Evolutionary conservation across 2,888 invertebrate genomes (phyloP).

Genomic region (Himalopsyche tibetana): DNA sequence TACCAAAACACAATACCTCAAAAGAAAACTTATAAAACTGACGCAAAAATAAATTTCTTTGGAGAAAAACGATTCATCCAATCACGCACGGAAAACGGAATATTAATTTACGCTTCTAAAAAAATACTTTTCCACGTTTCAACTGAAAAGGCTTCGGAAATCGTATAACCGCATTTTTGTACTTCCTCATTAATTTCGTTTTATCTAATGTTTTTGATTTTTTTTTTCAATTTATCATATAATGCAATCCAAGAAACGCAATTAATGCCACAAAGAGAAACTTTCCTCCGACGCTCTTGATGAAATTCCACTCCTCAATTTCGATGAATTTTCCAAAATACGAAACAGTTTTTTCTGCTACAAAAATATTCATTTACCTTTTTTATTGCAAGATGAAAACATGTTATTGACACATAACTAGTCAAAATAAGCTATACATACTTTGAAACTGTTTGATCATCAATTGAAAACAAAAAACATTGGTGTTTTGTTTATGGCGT

Average conservation of each 20-base stretch:
- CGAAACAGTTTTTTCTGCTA: neutral
- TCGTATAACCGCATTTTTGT: constrained; percentile 12
- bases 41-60: constrained; percentile 2
- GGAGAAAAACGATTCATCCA: neutral
- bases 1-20: constrained; percentile 27
- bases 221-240: neutral
- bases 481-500: too few species aligned
- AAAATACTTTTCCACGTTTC: neutral
- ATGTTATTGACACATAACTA: neutral
- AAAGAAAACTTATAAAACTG: constrained; percentile 17
- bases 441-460: neutral
- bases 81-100: neutral
- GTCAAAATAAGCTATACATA: too few species aligned
- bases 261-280: constrained; percentile 11
- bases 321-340: neutral
- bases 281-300: neutral
- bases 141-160: constrained; percentile 27
- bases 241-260: neutral
- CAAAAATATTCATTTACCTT: neutral
- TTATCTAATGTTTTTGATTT: neutral
- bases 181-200: neutral
- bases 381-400: neutral
- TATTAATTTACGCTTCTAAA: constrained; percentile 44
- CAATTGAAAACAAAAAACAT: too few species aligned
- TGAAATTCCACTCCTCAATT: neutral